Percentiles rank a stretch among this genome's conserved stretches.
phyloP scores from a whole-genome alignment of 2,888 invertebrate genomes.

The Axea sp. region DNA sequence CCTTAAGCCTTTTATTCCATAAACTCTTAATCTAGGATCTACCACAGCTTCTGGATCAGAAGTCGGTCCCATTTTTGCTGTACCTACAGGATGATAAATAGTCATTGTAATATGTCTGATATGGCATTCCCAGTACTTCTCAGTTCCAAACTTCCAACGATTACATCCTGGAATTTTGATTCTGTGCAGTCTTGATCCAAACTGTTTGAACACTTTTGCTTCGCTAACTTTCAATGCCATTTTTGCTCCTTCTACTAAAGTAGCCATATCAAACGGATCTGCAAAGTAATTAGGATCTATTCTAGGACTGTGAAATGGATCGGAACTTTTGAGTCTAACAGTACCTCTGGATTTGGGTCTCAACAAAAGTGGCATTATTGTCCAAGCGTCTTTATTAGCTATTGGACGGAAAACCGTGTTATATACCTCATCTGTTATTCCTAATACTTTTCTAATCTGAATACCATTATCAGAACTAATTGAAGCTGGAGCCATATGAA shows the following conservation, averaged over 20 bases:
- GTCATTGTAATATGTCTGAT: constrained; percentile 93
- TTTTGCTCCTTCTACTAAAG: constrained; percentile 91
- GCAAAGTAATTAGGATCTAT: constrained; percentile 96
- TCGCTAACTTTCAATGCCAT: constrained; percentile 87
- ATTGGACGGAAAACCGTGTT: constrained; percentile 90
- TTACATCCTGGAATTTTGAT: constrained; percentile 90
- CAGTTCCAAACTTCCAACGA: constrained; percentile 86
- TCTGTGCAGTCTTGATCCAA: constrained; percentile 87
- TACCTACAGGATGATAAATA: constrained; percentile 93
- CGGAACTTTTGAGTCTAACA: constrained; percentile 86
- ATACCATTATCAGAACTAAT: constrained; percentile 89
- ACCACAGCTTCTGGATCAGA: constrained; percentile 90
- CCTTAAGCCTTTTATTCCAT: constrained; percentile 88
- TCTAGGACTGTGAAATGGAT: constrained; percentile 92
- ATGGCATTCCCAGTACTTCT: constrained; percentile 92
- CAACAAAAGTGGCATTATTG: constrained; percentile 90
- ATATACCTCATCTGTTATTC: constrained; percentile 89
- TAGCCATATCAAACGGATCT: constrained; percentile 87
- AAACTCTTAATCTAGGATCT: constrained; percentile 87
- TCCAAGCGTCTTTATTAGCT: constrained; percentile 89
- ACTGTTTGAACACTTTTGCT: constrained; percentile 89
- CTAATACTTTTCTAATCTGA: constrained; percentile 87
- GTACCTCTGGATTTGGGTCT: constrained; percentile 90
- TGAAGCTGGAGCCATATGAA: constrained; percentile 95
- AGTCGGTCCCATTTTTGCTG: constrained; percentile 92